phyloP scores from a whole-genome alignment of 2,113 vertebrate species.

The Clarias magur region DNA sequence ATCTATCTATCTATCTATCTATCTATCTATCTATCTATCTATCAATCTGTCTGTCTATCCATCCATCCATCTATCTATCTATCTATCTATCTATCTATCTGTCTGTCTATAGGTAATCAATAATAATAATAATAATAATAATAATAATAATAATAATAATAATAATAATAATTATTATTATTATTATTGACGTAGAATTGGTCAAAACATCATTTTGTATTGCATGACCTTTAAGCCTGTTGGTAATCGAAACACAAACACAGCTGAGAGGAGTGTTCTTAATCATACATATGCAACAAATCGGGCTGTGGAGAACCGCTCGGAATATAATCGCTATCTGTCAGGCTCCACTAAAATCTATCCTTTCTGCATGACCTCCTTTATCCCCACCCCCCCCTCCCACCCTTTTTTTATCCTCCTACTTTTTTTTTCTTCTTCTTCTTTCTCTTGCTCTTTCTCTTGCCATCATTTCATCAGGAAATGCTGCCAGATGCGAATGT shows the following conservation, averaged over 20 bases:
- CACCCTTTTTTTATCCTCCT: background rate
- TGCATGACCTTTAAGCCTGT: constrained; percentile 4
- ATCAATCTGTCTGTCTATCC: too few species aligned
- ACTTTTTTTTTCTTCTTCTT: background rate
- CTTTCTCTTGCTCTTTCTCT: constrained; percentile 32
- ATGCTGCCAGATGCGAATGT: constrained; percentile 36
- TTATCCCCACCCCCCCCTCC: background rate
- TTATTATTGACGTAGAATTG: background rate
- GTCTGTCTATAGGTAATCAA: background rate
- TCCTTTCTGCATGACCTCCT: constrained; percentile 29
- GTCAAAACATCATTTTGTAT: too few species aligned
- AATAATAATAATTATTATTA: background rate
- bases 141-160: background rate
- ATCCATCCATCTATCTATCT: background rate
- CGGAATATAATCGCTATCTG: constrained; percentile 31
- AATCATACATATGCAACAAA: constrained; percentile 23
- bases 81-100: background rate
- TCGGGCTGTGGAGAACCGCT: constrained; percentile 11
- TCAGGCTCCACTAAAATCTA: constrained; percentile 28
- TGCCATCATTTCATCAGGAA: constrained; percentile 70
- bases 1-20: background rate
- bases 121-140: background rate
- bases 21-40: background rate
- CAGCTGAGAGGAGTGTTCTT: constrained; percentile 19
- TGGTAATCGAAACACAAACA: constrained; percentile 40